Evolutionary conservation across 2,888 invertebrate species (phyloP).

Genomic region (Resseliella maxima): DNA sequence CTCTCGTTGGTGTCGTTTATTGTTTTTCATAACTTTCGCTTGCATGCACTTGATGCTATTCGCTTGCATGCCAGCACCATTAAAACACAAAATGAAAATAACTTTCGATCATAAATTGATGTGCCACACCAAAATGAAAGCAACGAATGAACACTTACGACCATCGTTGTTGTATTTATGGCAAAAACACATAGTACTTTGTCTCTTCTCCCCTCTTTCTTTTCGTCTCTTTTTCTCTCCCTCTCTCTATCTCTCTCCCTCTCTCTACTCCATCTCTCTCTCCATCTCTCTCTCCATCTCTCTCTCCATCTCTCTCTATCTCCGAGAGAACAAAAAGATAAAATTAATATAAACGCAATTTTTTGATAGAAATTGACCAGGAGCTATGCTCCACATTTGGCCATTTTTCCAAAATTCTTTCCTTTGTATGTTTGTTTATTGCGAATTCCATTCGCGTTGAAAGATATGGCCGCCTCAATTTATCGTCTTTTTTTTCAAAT

Average conservation of each 20-base stretch:
- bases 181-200: too few relatives aligned
- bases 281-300: too few relatives aligned
- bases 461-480: background rate
- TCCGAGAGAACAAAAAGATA: background rate
- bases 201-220: background rate
- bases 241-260: background rate
- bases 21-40: constrained; percentile 44
- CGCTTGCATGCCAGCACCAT: background rate
- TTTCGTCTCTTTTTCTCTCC: background rate
- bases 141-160: background rate
- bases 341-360: constrained; percentile 28
- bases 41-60: constrained; percentile 16
- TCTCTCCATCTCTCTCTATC: background rate
- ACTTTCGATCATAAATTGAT: constrained; percentile 39
- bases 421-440: constrained; percentile 37
- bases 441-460: background rate
- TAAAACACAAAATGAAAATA: background rate
- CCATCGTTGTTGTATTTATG: background rate
- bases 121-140: background rate
- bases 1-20: constrained; percentile 34
- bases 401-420: background rate
- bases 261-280: too few relatives aligned
- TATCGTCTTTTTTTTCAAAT: constrained; percentile 33
- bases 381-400: background rate
- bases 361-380: background rate